Evolutionary conservation across 1,140 invertebrate species (phyloP).

Genomic region (Protaetia brevitarsis): DNA sequence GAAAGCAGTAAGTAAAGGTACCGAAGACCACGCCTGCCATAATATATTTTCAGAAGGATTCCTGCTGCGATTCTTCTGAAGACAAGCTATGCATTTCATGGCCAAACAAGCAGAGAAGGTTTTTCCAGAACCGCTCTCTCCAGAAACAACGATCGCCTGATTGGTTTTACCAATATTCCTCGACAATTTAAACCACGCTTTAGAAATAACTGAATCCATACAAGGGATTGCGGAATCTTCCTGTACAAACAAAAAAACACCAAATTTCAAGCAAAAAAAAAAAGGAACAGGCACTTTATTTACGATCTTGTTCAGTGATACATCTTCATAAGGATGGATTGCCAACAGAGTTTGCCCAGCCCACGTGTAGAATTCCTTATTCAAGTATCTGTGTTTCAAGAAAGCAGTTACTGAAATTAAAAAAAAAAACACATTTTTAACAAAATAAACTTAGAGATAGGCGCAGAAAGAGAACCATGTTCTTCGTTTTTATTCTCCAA

Average conservation of each 20-base stretch:
- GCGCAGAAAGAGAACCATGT: not conserved
- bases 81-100: constrained; percentile 46
- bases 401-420: constrained; percentile 14
- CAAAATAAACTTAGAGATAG: not conserved
- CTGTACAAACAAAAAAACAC: not conserved
- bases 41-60: not conserved
- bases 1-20: constrained; percentile 30
- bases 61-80: not conserved
- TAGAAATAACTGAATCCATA: constrained; percentile 25
- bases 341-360: constrained; percentile 35
- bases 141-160: constrained; percentile 49
- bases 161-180: constrained; percentile 31
- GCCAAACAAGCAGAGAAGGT: constrained; percentile 49
- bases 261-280: not conserved
- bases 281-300: not conserved
- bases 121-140: constrained; percentile 52
- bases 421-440: not conserved
- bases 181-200: constrained; percentile 26
- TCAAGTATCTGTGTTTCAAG: constrained; percentile 20
- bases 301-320: not conserved
- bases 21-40: constrained; percentile 27
- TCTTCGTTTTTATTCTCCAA: constrained; percentile 19
- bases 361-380: constrained; percentile 34
- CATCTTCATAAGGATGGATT: constrained; percentile 33
- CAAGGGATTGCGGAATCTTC: not conserved